A percentile compares a stretch with the other conserved stretches of the same genome.
Conservation (phyloP, 2,797 vertebrate species). For the Poeciliopsis paucimaculata region DNA sequence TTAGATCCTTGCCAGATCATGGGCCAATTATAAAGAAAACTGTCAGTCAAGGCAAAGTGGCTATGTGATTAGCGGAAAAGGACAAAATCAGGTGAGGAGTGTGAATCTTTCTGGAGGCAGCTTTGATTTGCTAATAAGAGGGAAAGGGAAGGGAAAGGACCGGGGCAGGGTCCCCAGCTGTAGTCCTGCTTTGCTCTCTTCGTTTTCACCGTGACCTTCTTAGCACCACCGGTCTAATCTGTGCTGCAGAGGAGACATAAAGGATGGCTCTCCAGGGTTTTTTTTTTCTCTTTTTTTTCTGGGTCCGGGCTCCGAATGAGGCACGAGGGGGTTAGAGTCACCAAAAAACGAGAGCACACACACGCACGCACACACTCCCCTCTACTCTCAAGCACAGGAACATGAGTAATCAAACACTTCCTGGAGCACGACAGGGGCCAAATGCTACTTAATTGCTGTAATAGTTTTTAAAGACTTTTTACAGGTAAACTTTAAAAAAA, state of each 20-base stretch:
- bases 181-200: conserved; percentile 93
- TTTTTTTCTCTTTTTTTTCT: conserved; percentile 59
- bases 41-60: conserved; percentile 99
- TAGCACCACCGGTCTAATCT: conserved; percentile 95
- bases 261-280: conserved; percentile 68
- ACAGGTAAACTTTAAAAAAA: conserved; percentile 77
- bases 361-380: conserved; percentile 73
- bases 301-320: conserved; percentile 84
- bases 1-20: conserved; percentile 99
- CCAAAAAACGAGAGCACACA: conserved; percentile 83
- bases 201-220: conserved; percentile 98
- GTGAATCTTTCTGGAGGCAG: conserved; percentile 96
- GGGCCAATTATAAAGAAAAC: conserved; percentile 99
- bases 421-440: conserved; percentile 85
- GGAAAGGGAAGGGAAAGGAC: conserved; percentile 90
- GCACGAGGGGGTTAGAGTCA: conserved; percentile 80
- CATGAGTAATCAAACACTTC: conserved; percentile 91
- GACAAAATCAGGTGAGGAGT: conserved; percentile 99
- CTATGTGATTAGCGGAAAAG: conserved; percentile 99
- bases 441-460: conserved; percentile 93
- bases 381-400: conserved; percentile 82
- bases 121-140: conserved; percentile 99
- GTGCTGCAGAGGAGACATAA: conserved; percentile 77
- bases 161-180: conserved; percentile 93
- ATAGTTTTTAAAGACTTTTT: conserved; percentile 95